Evolutionary conservation across 2,888 invertebrate genomes (phyloP).

Genomic region (Papilio demoleus): DNA sequence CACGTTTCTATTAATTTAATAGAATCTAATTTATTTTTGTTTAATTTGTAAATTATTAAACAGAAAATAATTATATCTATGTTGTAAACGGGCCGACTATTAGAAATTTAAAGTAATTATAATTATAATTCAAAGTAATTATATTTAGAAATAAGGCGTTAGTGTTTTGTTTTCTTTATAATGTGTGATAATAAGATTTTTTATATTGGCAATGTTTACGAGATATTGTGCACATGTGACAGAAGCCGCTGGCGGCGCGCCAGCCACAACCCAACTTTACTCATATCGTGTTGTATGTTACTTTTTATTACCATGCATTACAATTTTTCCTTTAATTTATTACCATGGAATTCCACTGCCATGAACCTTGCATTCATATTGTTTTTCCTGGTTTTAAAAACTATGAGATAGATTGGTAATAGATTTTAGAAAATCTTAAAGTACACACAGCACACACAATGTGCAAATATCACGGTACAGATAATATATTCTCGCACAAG

Average conservation of each 20-base stretch:
- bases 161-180: not conserved
- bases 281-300: constrained; percentile 1
- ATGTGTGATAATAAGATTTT: not conserved
- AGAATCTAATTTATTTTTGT: no score
- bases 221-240: constrained; percentile 5
- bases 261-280: not conserved
- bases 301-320: constrained; percentile 11
- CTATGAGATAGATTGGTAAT: not conserved
- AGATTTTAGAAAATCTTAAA: not conserved
- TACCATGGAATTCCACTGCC: not conserved
- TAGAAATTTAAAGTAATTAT: no score
- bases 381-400: not conserved
- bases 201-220: constrained; percentile 17
- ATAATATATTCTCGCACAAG: no score
- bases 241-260: constrained; percentile 8
- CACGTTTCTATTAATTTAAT: no score
- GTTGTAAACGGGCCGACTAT: no score
- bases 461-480: no score
- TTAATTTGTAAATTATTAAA: no score
- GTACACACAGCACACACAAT: no score
- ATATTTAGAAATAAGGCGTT: not conserved
- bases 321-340: not conserved
- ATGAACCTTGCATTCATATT: not conserved
- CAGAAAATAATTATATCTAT: no score
- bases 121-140: not conserved